Evolutionary conservation across 2,797 vertebrate species (phyloP).

Genomic region (Syndactyla subalaris): DNA sequence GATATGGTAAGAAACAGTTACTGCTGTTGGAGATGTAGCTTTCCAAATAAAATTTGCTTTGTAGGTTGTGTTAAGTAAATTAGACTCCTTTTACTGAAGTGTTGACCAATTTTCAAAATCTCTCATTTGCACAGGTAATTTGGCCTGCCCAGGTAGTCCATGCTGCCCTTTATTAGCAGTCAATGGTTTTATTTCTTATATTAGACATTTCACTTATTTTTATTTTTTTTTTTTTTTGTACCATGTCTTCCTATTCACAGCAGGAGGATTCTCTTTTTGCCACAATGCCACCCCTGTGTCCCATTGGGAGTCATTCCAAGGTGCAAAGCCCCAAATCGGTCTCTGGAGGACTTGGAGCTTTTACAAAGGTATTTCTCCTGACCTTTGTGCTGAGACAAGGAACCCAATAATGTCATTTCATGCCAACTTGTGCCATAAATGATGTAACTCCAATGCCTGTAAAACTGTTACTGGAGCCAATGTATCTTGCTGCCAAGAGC

Average conservation of each 20-base stretch:
- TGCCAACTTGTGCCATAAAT: neutral
- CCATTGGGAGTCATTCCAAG: conserved; percentile 84
- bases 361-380: conserved; percentile 79
- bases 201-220: neutral
- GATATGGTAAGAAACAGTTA: neutral
- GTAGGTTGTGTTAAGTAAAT: neutral
- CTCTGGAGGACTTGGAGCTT: conserved; percentile 82
- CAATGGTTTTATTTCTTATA: neutral
- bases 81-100: neutral
- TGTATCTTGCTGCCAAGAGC: neutral
- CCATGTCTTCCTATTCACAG: conserved; percentile 53
- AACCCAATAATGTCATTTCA: neutral
- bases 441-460: neutral
- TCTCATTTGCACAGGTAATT: neutral
- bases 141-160: neutral
- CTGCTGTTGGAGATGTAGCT: neutral
- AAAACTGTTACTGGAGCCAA: neutral
- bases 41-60: neutral
- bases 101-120: neutral
- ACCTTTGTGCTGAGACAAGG: neutral
- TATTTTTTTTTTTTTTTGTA: neutral
- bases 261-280: conserved; percentile 85
- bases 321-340: conserved; percentile 83
- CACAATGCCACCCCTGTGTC: conserved; percentile 85
- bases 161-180: neutral